Conservation (phyloP, 1,140 invertebrate species). For the Heliconius melpomene region DNA sequence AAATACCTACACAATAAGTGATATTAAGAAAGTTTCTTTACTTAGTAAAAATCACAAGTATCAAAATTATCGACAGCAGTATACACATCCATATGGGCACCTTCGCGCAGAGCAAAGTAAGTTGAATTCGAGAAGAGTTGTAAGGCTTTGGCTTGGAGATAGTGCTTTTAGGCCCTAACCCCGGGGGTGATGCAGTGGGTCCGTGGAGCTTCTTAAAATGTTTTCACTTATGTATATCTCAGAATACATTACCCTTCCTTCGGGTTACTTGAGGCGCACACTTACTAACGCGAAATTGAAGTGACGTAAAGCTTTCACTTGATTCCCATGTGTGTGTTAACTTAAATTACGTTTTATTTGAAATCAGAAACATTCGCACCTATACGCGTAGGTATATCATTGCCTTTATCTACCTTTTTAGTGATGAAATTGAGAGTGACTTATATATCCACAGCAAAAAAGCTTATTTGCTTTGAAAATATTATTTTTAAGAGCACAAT, state of each 20-base stretch:
- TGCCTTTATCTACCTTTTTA: slow-evolving; percentile 7
- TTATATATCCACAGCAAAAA: neutral
- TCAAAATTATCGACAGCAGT: slow-evolving; percentile 52
- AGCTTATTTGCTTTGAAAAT: neutral
- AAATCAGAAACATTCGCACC: slow-evolving; percentile 62
- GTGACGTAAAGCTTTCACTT: slow-evolving; percentile 78
- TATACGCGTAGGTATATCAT: slow-evolving; percentile 7
- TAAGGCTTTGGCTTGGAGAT: slow-evolving; percentile 80
- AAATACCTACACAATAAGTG: neutral
- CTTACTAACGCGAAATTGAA: slow-evolving; percentile 80
- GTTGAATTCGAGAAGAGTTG: slow-evolving; percentile 81
- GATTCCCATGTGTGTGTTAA: slow-evolving; percentile 71
- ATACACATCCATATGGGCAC: slow-evolving; percentile 58
- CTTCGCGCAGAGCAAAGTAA: slow-evolving; percentile 76
- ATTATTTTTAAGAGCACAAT: neutral
- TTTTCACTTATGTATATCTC: slow-evolving; percentile 80
- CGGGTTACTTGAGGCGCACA: slow-evolving; percentile 74
- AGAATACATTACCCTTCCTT: slow-evolving; percentile 78
- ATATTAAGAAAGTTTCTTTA: neutral
- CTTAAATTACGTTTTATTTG: slow-evolving; percentile 76
- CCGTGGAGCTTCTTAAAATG: slow-evolving; percentile 79
- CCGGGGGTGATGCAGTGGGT: slow-evolving; percentile 77
- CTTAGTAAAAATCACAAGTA: slow-evolving; percentile 36
- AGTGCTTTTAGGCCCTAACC: slow-evolving; percentile 81
- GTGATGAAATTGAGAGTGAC: slow-evolving; percentile 29